Evolutionary conservation across 2,113 vertebrate genomes (phyloP).

Genomic region (Cheirogaleus medius): DNA sequence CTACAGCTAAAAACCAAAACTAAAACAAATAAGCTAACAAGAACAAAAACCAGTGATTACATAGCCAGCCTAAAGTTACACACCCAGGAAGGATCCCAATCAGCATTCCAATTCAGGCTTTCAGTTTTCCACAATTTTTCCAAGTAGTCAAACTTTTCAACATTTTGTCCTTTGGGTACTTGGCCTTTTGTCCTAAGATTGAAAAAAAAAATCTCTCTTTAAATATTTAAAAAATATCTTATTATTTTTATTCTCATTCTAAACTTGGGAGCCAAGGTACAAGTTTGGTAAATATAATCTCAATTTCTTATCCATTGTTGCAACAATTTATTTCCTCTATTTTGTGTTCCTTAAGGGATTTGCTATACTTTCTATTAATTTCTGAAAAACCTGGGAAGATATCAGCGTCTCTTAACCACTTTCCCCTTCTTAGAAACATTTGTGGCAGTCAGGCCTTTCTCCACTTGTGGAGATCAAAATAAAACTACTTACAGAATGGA

Average conservation of each 20-base stretch:
- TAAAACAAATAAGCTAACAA: not conserved
- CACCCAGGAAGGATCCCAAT: not conserved
- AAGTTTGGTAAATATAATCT: not conserved
- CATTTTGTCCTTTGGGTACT: conserved; percentile 15
- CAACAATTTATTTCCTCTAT: not conserved
- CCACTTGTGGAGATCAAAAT: not conserved
- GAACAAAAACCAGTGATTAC: not conserved
- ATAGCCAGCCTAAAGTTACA: not conserved
- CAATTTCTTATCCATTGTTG: not conserved
- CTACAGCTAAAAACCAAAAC: not conserved
- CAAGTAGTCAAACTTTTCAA: not conserved
- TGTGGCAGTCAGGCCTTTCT: not conserved
- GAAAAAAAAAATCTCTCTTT: not conserved
- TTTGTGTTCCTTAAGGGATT: not conserved
- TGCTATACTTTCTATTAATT: not conserved
- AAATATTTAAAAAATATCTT: not conserved
- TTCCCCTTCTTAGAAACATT: not conserved
- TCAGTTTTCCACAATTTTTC: not conserved
- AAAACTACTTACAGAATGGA: not conserved
- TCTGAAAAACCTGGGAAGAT: conserved; percentile 17
- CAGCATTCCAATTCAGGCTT: not conserved
- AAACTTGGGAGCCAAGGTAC: not conserved
- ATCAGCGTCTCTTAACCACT: not conserved
- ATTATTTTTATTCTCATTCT: conserved; percentile 26
- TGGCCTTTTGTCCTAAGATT: not conserved